Evolutionary conservation across 2,888 invertebrate species (phyloP).

Genomic region (Meandrusa payeni): DNA sequence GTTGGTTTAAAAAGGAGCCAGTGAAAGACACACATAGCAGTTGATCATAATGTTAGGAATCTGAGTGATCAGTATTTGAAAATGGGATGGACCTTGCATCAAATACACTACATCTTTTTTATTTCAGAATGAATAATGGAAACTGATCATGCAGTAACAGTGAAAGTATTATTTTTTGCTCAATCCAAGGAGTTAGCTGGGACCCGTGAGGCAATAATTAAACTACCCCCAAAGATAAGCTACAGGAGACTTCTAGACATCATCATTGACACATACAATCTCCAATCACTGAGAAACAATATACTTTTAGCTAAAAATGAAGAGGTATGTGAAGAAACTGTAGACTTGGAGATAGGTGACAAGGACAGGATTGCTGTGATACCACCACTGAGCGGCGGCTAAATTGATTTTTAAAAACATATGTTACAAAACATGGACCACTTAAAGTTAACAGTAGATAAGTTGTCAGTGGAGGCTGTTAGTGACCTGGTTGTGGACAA

Average conservation of each 20-base stretch:
- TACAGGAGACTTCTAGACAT: conserved; percentile 81
- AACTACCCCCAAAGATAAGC: conserved; percentile 72
- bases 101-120: not conserved
- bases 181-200: conserved; percentile 92
- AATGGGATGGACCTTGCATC: too few species aligned
- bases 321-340: conserved; percentile 83
- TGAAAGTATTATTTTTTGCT: conserved; percentile 93
- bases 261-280: conserved; percentile 82
- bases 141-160: conserved; percentile 68
- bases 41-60: too few species aligned
- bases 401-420: conserved; percentile 39
- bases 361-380: conserved; percentile 94
- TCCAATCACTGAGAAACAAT: conserved; percentile 84
- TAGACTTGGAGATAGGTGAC: conserved; percentile 78
- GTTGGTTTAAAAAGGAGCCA: too few species aligned
- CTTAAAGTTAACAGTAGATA: conserved; percentile 84
- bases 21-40: too few species aligned
- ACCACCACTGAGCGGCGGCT: conserved; percentile 96
- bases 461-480: conserved; percentile 85
- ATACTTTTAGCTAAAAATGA: conserved; percentile 92
- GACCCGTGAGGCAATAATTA: conserved; percentile 75
- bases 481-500: conserved; percentile 84
- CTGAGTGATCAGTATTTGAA: too few species aligned
- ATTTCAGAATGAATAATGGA: conserved; percentile 65
- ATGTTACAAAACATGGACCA: conserved; percentile 82